These are phyloP conservation scores for Pecten maximus DNA, from an alignment of 2,888 invertebrate genomes.

Conservation along the genomic window DNA sequence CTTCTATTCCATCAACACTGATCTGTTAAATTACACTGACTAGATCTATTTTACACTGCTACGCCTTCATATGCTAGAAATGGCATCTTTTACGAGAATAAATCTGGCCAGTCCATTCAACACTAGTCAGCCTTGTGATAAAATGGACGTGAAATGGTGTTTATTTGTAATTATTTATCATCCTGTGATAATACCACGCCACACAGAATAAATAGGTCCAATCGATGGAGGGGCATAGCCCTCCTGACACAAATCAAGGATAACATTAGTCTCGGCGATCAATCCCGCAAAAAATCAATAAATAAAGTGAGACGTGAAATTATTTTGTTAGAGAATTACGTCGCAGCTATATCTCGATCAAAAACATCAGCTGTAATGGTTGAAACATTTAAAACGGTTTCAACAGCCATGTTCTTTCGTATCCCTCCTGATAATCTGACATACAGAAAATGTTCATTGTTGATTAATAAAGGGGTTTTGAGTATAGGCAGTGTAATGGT, in stretches of 20 bases:
- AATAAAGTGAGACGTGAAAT: not conserved
- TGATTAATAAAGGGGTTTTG: not conserved
- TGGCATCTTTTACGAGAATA: not conserved
- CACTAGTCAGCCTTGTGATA: not conserved
- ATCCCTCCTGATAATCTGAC: not conserved
- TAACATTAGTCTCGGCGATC: not conserved
- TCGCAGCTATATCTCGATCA: not conserved
- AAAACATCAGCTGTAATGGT: not conserved
- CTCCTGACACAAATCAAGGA: not conserved
- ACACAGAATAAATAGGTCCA: not conserved
- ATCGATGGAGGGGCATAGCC: not conserved
- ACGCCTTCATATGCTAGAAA: not conserved
- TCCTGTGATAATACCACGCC: not conserved
- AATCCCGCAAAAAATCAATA: not conserved
- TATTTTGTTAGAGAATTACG: not conserved
- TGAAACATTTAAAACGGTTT: constrained; percentile 22
- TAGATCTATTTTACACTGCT: not conserved
- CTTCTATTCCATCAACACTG: not conserved
- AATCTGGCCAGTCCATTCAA: not conserved
- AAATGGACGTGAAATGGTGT: constrained; percentile 20
- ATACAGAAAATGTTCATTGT: not conserved
- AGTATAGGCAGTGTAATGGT: not conserved
- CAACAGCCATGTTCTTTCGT: not conserved
- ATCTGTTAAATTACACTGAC: not conserved
- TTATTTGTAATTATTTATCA: constrained; percentile 31